Evolutionary conservation across 2,888 invertebrate species (phyloP), one percentile per base, ranked within the genome.

Genomic region (Aproaerema taeniolella): DNA sequence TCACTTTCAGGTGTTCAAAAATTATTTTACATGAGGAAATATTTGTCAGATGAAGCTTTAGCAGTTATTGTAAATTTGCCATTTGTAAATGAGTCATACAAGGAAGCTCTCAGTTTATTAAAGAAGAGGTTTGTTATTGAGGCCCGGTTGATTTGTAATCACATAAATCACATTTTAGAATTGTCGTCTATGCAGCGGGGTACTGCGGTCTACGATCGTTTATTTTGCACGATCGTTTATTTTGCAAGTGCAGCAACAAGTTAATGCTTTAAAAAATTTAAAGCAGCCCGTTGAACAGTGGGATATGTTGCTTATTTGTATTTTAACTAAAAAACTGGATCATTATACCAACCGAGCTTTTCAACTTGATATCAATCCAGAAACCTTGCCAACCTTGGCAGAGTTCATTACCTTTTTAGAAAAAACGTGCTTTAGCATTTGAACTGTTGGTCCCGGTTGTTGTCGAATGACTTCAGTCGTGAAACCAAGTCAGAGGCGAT

Each of bases 391-490:
- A 28, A 47, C 42, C 1, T 33, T 47, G 26, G 20, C 7, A 20
- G 44, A 44, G 20, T 42, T 44, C 20, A 25, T 47, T n/a, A 3
- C 33, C 9, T 47, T 42, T 32, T 26, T 47, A n/a, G 17, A 40
- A 47, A 31, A 40, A 37, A 33, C 43, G 47, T 20, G 43, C 47
- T 28, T 41, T 42, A 15, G 43, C 47, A 12, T 34, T 47, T n/a
- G 47, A 47, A 38, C n/a, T n/a, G n/a, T n/a, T n/a, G n/a, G n/a
- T n/a, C n/a, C n/a, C n/a, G n/a, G n/a, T n/a, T n/a, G n/a, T n/a
- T n/a, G n/a, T n/a, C n/a, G n/a, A n/a, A n/a, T n/a, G n/a, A n/a
- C n/a, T n/a, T n/a, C n/a, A n/a, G n/a, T n/a, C n/a, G n/a, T n/a
- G n/a, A n/a, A n/a, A n/a, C n/a, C n/a, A n/a, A n/a, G n/a, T n/a